A percentile compares a stretch with the other conserved stretches of the same genome.
Conservation (phyloP, 2,888 invertebrate genomes). For the Cerastoderma edule region DNA sequence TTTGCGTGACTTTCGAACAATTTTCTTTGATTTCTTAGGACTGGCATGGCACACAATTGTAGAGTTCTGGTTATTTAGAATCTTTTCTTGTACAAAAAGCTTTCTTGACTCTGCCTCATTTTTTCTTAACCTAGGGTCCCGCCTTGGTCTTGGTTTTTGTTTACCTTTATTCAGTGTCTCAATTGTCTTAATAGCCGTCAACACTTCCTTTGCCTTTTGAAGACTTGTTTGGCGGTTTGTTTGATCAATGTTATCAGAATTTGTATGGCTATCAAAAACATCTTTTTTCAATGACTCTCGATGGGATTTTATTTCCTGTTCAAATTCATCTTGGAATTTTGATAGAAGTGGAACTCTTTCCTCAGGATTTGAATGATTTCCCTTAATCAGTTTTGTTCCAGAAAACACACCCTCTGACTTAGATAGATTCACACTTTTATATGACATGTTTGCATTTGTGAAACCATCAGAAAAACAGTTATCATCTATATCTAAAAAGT, state of each 20-base stretch:
- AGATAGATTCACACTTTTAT: background rate
- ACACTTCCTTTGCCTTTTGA: conserved; percentile 23
- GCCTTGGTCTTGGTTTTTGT: conserved; percentile 22
- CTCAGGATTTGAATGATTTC: background rate
- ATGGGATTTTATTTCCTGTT: conserved; percentile 48
- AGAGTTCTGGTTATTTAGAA: conserved; percentile 50
- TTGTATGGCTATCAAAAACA: conserved; percentile 41
- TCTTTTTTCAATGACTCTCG: conserved; percentile 51
- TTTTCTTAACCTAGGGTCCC: conserved; percentile 37
- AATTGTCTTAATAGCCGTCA: conserved; percentile 37
- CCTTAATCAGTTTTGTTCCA: background rate
- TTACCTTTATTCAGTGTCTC: conserved; percentile 36
- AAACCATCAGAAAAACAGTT: background rate
- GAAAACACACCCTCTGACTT: background rate
- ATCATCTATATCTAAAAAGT: background rate
- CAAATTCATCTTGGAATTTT: conserved; percentile 45
- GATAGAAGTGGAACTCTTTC: conserved; percentile 32
- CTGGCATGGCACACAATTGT: conserved; percentile 45
- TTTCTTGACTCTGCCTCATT: conserved; percentile 54
- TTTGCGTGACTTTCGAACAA: background rate
- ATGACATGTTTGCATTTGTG: background rate
- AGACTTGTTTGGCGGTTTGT: conserved; percentile 30
- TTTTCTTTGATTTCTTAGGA: conserved; percentile 1
- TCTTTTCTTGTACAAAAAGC: conserved; percentile 55
- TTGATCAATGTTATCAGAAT: conserved; percentile 20